Base-by-base conservation (phyloP, 2,113 vertebrate species). In the Gallinago media region DNA sequence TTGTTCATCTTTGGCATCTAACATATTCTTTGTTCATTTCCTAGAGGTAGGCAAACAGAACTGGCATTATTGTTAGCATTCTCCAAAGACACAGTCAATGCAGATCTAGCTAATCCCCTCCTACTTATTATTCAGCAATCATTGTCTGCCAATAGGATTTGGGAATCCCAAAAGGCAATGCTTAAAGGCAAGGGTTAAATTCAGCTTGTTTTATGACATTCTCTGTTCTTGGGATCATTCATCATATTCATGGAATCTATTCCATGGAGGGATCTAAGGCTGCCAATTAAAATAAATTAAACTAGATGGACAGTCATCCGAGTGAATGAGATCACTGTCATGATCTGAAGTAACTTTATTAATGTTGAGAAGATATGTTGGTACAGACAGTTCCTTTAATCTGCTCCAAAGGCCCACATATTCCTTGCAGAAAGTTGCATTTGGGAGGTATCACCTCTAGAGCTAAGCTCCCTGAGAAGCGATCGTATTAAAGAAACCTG, bases 151-250 rank as follows among this genome's bases (percentile, higher is more conserved):
- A 94, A 71, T 87, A 97, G 71, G 85, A 97, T 95, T 88, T 94
- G 71, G 36, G 58, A 97, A 55, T 96, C 83, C 55, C 96, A 72
- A 59, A 96, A 88, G 86, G 65, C 31, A 17, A 1, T 47, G 46
- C 80, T 97, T 89, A 66, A 84, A 92, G 31, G 11, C 80, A 97
- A 97, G 44, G 92, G 95, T 97, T 97, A 96, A 97, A 92, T 85
- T 93, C 90, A 84, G 19, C n/a, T 76, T 82, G 34, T 79, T 82
- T 92, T 95, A 84, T 94, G 77, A 67, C 32, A 82, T 90, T 66
- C 22, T 80, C 83, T 49, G 34, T 63, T 94, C 15, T 5, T 66
- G 58, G 65, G 74, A 40, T 75, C 87, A 91, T 86, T 93, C 38
- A 86, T 92, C 95, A 80, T 83, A 93, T 94, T 93, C 70, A 81